phyloP scores from a whole-genome alignment of 2,888 invertebrate genomes.

The Drosophila eohydei region DNA sequence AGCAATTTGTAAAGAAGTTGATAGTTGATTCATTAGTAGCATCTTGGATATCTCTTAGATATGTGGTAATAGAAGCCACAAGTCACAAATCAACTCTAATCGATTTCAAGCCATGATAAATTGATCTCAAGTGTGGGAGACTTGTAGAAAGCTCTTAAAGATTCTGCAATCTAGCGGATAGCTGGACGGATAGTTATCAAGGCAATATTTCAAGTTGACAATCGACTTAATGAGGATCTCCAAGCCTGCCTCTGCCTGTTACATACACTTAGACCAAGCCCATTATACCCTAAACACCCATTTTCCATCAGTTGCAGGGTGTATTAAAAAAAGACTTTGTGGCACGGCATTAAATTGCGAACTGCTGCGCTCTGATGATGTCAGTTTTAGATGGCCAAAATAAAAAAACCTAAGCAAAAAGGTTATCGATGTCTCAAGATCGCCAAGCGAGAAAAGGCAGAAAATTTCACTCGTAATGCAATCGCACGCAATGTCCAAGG shows the following conservation, averaged over 20 bases:
- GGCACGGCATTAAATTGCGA: conserved; percentile 66
- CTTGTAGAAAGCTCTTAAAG: not conserved
- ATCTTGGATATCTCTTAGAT: not conserved
- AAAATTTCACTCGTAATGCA: conserved; percentile 79
- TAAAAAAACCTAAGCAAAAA: conserved; percentile 70
- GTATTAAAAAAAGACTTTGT: conserved; percentile 29
- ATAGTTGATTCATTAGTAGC: not conserved
- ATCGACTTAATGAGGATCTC: not conserved
- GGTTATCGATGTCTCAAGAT: conserved; percentile 73
- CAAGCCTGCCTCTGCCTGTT: not conserved
- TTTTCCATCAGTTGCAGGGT: not conserved
- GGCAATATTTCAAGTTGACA: no score
- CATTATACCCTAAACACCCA: not conserved
- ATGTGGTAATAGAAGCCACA: no score
- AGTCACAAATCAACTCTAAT: no score
- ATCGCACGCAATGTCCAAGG: conserved; percentile 75
- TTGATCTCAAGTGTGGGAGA: not conserved
- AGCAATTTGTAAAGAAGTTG: not conserved
- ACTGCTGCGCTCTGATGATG: conserved; percentile 63
- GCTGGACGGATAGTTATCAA: not conserved
- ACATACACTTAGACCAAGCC: not conserved
- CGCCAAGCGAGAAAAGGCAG: conserved; percentile 60
- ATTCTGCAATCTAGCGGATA: not conserved
- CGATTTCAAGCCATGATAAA: no score
- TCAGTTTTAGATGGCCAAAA: conserved; percentile 55